Percentiles rank a stretch among this genome's conserved stretches.
phyloP scores from a whole-genome alignment of 2,113 vertebrate species.

The Forbesichthys agassizii region DNA sequence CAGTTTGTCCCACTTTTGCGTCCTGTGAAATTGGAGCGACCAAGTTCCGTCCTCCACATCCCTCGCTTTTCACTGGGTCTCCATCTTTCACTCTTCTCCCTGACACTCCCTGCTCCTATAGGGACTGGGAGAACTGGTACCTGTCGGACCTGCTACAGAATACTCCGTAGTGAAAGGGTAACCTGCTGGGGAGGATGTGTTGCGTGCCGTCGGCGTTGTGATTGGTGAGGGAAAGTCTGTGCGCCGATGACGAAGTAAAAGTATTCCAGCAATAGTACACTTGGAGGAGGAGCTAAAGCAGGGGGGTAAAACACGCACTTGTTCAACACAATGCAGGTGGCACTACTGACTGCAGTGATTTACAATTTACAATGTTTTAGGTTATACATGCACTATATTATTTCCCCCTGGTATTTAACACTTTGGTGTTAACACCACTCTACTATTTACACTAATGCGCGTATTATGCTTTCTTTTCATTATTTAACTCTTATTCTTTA shows the following conservation, averaged over 20 bases:
- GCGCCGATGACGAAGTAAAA: conserved; percentile 33
- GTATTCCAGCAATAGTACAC: not conserved
- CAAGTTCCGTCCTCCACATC: conserved; percentile 74
- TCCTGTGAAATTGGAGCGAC: conserved; percentile 79
- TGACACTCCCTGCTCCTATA: not conserved
- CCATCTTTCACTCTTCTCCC: conserved; percentile 59
- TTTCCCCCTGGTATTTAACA: too few species aligned
- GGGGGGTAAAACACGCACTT: not conserved
- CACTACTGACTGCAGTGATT: too few species aligned
- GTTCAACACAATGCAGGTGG: too few species aligned
- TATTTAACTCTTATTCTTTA: too few species aligned
- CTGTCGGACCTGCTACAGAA: not conserved
- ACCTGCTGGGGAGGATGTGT: conserved; percentile 40
- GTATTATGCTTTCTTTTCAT: too few species aligned
- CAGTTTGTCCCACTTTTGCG: conserved; percentile 83
- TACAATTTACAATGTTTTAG: too few species aligned
- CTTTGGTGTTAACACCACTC: too few species aligned
- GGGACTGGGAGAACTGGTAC: not conserved
- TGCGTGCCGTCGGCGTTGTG: conserved; percentile 3
- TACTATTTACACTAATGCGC: too few species aligned
- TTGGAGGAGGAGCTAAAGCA: conserved; percentile 11
- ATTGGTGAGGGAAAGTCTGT: conserved; percentile 2
- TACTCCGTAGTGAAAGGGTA: not conserved
- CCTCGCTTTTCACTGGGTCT: conserved; percentile 58
- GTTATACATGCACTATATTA: too few species aligned